Evolutionary conservation across 1,140 invertebrate genomes (phyloP).

Genomic region (Aphaenogaster ashmeadi): DNA sequence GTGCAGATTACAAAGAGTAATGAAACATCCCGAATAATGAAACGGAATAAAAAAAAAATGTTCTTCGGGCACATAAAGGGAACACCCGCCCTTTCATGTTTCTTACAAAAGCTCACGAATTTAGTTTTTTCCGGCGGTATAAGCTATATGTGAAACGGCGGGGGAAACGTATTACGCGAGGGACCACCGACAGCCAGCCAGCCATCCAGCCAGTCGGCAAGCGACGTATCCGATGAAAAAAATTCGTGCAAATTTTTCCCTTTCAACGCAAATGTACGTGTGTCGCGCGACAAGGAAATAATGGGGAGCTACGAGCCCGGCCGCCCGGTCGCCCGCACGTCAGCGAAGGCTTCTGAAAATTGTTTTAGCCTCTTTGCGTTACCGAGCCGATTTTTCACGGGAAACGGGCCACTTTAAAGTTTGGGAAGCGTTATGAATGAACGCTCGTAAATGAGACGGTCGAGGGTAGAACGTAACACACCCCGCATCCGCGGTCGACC

Average conservation of each 20-base stretch:
- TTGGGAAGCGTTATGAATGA: constrained; percentile 51
- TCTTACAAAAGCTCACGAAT: constrained; percentile 45
- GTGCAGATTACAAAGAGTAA: constrained; percentile 53
- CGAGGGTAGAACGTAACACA: neutral
- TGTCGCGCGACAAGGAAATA: constrained; percentile 41
- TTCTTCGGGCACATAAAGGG: constrained; percentile 21
- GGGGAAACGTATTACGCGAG: constrained; percentile 34
- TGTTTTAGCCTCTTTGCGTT: constrained; percentile 42
- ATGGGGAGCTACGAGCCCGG: constrained; percentile 23
- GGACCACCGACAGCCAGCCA: neutral
- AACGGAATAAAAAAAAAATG: constrained; percentile 40
- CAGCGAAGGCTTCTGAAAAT: constrained; percentile 31
- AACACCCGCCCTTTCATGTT: constrained; percentile 27
- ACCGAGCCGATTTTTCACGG: constrained; percentile 48
- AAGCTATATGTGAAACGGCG: constrained; percentile 17
- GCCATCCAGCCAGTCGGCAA: neutral
- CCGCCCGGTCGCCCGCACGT: neutral
- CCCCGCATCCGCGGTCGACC: neutral
- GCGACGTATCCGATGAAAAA: constrained; percentile 34
- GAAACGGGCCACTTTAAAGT: constrained; percentile 57
- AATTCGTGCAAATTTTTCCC: constrained; percentile 46
- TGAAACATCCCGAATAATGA: constrained; percentile 58
- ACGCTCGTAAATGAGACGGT: constrained; percentile 51
- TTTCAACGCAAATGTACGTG: constrained; percentile 26
- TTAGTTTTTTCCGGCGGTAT: constrained; percentile 4